A percentile compares a stretch with the other conserved stretches of the same genome.
These are phyloP conservation scores for Trachops cirrhosus DNA, from an alignment of 2,797 vertebrate species.

Conservation along the genomic window DNA sequence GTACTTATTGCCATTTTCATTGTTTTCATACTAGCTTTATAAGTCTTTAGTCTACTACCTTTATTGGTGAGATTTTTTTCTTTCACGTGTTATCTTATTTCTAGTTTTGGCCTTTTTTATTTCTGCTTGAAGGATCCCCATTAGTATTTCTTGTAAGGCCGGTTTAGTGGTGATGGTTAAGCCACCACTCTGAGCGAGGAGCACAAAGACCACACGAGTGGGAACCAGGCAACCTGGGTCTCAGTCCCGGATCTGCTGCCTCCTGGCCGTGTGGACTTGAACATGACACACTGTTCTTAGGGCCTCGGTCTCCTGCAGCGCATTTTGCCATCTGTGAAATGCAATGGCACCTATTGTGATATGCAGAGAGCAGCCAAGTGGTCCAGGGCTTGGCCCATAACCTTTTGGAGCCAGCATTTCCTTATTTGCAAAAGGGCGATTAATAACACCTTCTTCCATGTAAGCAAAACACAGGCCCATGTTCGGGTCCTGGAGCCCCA, in stretches of 20 bases:
- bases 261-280: background rate
- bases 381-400: background rate
- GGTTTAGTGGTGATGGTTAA: background rate
- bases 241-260: background rate
- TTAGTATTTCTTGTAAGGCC: background rate
- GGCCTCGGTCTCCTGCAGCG: background rate
- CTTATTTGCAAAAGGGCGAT: background rate
- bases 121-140: background rate
- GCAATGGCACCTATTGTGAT: background rate
- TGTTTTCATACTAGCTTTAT: background rate
- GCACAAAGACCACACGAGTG: background rate
- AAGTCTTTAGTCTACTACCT: background rate
- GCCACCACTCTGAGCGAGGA: background rate
- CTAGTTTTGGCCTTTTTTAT: background rate
- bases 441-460: background rate
- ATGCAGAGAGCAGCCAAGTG: background rate
- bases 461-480: rapidly evolving
- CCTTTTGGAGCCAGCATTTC: background rate
- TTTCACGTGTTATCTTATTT: background rate
- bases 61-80: background rate
- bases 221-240: background rate
- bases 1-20: background rate
- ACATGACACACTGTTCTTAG: background rate
- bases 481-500: rapidly evolving
- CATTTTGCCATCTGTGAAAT: background rate